Conservation (phyloP, 1,140 invertebrate genomes). For the Achroia grisella region DNA sequence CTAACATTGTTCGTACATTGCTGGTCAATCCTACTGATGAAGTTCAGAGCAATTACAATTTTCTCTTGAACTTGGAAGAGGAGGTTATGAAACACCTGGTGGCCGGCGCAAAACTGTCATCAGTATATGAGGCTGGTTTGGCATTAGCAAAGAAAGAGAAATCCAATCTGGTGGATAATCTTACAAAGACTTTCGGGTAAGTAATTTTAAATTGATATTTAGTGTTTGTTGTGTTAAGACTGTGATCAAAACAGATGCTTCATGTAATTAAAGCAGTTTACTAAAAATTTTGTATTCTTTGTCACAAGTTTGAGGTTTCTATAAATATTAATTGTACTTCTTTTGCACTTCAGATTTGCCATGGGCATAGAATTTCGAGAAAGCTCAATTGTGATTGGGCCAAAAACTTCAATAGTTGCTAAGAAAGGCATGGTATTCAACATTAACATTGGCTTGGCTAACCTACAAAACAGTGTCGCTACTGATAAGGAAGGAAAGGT, state of each 20-base stretch:
- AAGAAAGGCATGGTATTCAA: constrained; percentile 99
- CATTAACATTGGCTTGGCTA: constrained; percentile 94
- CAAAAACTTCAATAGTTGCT: constrained; percentile 87
- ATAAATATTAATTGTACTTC: constrained; percentile 1
- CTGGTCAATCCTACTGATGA: constrained; percentile 94
- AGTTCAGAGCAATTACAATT: constrained; percentile 93
- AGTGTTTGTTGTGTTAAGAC: not conserved
- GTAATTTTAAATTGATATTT: constrained; percentile 37
- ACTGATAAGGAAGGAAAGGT: constrained; percentile 89
- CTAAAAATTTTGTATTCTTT: no score
- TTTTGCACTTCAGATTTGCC: constrained; percentile 79
- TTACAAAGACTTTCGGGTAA: constrained; percentile 94
- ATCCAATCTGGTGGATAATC: constrained; percentile 88
- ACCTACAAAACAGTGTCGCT: constrained; percentile 87
- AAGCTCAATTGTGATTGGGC: constrained; percentile 91
- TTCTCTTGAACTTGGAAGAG: constrained; percentile 93
- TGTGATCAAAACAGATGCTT: no score
- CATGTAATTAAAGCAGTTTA: no score
- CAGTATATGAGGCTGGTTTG: constrained; percentile 91
- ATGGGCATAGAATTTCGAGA: constrained; percentile 99
- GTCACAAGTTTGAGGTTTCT: no score
- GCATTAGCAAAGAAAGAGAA: constrained; percentile 91
- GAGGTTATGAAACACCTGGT: constrained; percentile 90
- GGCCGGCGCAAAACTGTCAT: constrained; percentile 88
- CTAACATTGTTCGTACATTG: constrained; percentile 98